These are phyloP conservation scores for Ptilodon capucinus DNA, from an alignment of 2,888 invertebrate species.

Conservation along the genomic window DNA sequence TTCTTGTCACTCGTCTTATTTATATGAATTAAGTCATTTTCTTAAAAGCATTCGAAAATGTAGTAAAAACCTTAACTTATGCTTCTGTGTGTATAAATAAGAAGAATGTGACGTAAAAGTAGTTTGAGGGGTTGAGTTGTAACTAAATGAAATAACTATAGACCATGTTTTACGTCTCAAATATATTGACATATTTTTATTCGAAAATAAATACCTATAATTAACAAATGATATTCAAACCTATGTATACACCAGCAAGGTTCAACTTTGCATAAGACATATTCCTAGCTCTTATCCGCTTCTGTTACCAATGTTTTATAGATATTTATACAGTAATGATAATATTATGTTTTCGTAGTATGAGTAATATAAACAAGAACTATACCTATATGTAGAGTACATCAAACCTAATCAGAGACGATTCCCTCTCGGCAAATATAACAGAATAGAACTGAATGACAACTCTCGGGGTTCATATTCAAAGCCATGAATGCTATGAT, in stretches of 20 bases:
- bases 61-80: background rate
- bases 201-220: conserved; percentile 1
- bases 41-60: background rate
- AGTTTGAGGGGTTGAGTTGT: background rate
- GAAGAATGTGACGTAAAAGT: background rate
- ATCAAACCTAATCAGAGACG: conserved; percentile 13
- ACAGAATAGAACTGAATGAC: conserved; percentile 12
- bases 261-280: background rate
- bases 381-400: background rate
- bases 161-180: background rate
- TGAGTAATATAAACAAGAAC: background rate
- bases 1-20: background rate
- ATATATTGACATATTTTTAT: conserved; percentile 10
- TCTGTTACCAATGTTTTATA: conserved; percentile 8
- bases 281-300: conserved; percentile 2
- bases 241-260: background rate
- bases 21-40: background rate
- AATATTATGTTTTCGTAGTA: conserved; percentile 5
- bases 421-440: conserved; percentile 14
- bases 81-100: background rate
- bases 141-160: background rate
- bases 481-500: conserved; percentile 21
- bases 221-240: background rate
- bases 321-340: conserved; percentile 3
- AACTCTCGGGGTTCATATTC: conserved; percentile 9